Conservation (phyloP, 2,888 invertebrate species). For the Drosophila tanythrix region DNA sequence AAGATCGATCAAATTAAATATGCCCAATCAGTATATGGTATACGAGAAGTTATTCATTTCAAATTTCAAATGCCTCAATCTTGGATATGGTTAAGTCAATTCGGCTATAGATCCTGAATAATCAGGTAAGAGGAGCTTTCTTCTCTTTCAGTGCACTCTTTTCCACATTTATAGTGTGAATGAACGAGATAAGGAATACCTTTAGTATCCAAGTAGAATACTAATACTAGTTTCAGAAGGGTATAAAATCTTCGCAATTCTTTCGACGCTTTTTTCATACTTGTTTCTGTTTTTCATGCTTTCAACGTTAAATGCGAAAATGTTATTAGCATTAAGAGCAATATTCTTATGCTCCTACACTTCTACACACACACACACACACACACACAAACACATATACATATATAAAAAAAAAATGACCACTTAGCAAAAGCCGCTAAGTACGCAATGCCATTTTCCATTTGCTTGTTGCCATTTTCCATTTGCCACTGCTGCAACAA, state of each 20-base stretch:
- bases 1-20: not conserved
- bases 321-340: conserved; percentile 63
- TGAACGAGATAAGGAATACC: not conserved
- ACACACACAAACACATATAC: not conserved
- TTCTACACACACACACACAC: conserved; percentile 8
- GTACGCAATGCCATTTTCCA: conserved; percentile 60
- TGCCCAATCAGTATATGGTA: not conserved
- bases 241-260: not conserved
- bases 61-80: not conserved
- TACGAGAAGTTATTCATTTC: not conserved
- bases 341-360: conserved; percentile 18
- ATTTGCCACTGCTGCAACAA: conserved; percentile 29
- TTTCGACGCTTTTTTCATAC: not conserved
- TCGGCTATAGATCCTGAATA: not conserved
- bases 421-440: conserved; percentile 50
- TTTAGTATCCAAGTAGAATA: not conserved
- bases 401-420: conserved; percentile 8
- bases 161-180: not conserved
- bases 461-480: conserved; percentile 44
- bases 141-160: not conserved
- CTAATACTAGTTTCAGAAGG: not conserved
- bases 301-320: conserved; percentile 58
- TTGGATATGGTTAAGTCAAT: not conserved
- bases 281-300: conserved; percentile 21
- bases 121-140: not conserved